A percentile compares a stretch with the other conserved stretches of the same genome.
These are phyloP conservation scores for Sthenelais limicola DNA, from an alignment of 2,888 invertebrate genomes.

Conservation along the genomic window DNA sequence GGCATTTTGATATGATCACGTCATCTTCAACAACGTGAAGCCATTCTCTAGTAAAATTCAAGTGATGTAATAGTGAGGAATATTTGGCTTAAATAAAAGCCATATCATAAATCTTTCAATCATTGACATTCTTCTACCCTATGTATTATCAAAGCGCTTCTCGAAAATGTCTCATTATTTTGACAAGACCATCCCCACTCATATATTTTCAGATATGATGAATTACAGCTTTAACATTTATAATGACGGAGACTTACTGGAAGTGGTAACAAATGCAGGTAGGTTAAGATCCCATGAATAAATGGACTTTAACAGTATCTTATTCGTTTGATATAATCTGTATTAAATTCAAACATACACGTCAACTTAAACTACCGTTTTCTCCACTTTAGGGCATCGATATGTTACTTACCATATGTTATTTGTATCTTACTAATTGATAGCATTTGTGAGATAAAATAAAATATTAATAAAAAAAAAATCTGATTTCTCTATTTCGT, in stretches of 20 bases:
- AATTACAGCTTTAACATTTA: slow-evolving; percentile 91
- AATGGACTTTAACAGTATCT: neutral
- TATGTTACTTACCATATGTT: too few relatives aligned
- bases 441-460: neutral
- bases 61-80: too few relatives aligned
- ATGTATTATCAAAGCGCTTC: too few relatives aligned
- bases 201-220: slow-evolving; percentile 76
- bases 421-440: too few relatives aligned
- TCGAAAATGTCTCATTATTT: too few relatives aligned
- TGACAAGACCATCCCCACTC: too few relatives aligned
- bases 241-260: slow-evolving; percentile 89
- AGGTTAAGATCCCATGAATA: slow-evolving; percentile 53
- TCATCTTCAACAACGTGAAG: too few relatives aligned
- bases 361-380: neutral
- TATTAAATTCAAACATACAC: neutral
- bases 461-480: neutral
- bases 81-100: too few relatives aligned
- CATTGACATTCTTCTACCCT: too few relatives aligned
- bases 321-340: neutral
- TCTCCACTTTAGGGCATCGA: neutral
- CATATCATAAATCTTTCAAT: too few relatives aligned
- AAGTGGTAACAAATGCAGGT: slow-evolving; percentile 96
- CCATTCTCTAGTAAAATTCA: too few relatives aligned
- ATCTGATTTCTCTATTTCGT: slow-evolving; percentile 1
- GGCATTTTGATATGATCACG: too few relatives aligned